Conservation (phyloP, 2,797 vertebrate species). For the Diceros bicornis region DNA sequence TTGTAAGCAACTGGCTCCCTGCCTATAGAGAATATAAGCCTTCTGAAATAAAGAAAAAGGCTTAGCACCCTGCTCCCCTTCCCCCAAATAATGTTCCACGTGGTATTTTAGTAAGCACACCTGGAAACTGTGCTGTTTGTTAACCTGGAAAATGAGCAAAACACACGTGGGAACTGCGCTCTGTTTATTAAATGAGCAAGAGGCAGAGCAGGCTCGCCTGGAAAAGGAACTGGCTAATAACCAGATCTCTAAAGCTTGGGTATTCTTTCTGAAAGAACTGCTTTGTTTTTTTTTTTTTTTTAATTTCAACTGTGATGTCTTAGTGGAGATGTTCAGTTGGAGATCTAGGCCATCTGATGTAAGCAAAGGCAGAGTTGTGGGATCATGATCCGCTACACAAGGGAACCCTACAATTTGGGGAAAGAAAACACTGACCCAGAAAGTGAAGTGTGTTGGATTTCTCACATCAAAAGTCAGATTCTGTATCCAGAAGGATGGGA, state of each 20-base stretch:
- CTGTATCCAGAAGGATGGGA: not conserved
- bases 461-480: not conserved
- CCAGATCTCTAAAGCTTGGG: not conserved
- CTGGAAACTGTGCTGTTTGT: not conserved
- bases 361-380: not conserved
- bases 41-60: not conserved
- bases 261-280: not conserved
- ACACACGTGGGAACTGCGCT: not conserved
- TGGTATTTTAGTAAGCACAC: not conserved
- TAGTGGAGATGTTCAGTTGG: not conserved
- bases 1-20: not conserved
- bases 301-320: not conserved
- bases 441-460: not conserved
- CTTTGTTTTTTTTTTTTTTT: not conserved
- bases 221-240: not conserved
- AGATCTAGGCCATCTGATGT: not conserved
- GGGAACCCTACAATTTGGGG: no score
- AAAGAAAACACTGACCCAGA: not conserved
- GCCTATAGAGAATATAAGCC: not conserved
- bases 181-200: not conserved
- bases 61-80: not conserved
- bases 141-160: conserved; percentile 13
- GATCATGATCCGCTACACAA: not conserved
- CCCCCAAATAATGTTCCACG: not conserved
- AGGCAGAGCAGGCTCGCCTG: not conserved